These are phyloP conservation scores for Prostheceraeus crozeri DNA, from an alignment of 2,888 invertebrate species.

Conservation along the genomic window DNA sequence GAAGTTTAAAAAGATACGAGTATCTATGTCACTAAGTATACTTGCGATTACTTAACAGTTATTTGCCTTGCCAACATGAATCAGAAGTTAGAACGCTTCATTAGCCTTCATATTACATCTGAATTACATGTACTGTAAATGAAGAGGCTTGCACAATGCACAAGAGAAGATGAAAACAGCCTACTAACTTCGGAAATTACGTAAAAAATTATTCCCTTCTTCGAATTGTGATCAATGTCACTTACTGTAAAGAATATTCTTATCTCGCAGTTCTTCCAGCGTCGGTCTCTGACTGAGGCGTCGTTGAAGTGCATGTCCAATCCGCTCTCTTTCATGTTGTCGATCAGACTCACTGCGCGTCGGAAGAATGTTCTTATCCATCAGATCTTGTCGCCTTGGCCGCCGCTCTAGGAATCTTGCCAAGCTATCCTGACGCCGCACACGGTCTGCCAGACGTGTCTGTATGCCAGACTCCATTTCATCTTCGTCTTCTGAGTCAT, in stretches of 20 bases:
- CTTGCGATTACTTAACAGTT: no score
- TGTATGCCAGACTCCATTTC: neutral
- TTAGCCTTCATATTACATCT: no score
- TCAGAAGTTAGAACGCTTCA: no score
- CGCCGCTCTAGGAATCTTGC: slow-evolving; percentile 20
- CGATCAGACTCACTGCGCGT: slow-evolving; percentile 19
- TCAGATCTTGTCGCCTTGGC: neutral
- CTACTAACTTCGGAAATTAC: no score
- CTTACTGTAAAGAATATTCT: slow-evolving; percentile 37
- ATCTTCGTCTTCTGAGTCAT: neutral
- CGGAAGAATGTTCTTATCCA: slow-evolving; percentile 27
- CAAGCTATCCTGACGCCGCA: slow-evolving; percentile 24
- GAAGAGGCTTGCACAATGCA: no score
- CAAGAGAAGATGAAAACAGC: no score
- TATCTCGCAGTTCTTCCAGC: slow-evolving; percentile 26
- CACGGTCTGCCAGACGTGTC: neutral
- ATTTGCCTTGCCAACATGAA: no score
- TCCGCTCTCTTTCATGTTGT: slow-evolving; percentile 22
- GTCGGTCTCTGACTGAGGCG: slow-evolving; percentile 35
- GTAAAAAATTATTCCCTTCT: no score
- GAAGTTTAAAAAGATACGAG: no score
- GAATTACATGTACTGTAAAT: no score
- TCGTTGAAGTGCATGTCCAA: slow-evolving; percentile 31
- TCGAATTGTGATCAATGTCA: no score
- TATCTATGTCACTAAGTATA: no score